phyloP scores from a whole-genome alignment of 2,797 vertebrate genomes.

The Artibeus lituratus region DNA sequence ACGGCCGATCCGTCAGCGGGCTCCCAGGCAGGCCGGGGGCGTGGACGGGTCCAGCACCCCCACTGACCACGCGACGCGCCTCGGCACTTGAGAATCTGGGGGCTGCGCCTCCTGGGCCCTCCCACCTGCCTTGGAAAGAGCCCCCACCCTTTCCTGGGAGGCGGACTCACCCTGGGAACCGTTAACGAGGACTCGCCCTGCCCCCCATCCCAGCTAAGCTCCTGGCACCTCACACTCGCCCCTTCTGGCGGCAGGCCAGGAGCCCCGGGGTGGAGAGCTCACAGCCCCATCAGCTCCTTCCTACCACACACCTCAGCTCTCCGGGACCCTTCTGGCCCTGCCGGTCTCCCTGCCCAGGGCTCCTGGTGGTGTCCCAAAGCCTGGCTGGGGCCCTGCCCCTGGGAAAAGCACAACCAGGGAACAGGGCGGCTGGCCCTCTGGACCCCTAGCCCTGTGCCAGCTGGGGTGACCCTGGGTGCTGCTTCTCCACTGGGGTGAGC shows the following conservation, averaged over 20 bases:
- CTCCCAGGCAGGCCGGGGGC: neutral
- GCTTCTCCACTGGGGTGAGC: neutral
- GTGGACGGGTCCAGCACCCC: neutral
- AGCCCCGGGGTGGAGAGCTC: rapidly evolving
- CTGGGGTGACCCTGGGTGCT: neutral
- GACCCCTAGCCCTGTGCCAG: neutral
- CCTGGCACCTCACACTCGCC: neutral
- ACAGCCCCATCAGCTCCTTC: neutral
- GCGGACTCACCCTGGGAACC: neutral
- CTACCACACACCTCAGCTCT: neutral
- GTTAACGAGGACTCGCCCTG: neutral
- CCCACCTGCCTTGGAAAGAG: neutral
- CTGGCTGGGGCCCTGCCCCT: neutral
- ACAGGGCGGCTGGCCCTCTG: neutral
- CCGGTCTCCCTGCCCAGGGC: neutral
- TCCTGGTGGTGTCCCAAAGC: neutral
- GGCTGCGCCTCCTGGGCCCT: neutral
- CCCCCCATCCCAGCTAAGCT: neutral
- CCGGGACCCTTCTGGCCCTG: neutral
- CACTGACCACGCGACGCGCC: neutral
- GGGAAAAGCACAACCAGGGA: neutral
- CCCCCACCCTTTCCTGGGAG: too few relatives aligned
- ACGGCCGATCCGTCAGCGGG: neutral
- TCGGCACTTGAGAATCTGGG: neutral
- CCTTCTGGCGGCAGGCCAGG: neutral